These are phyloP conservation scores for Rhizomys pruinosus DNA, from an alignment of 2,113 vertebrate genomes.

Conservation along the genomic window DNA sequence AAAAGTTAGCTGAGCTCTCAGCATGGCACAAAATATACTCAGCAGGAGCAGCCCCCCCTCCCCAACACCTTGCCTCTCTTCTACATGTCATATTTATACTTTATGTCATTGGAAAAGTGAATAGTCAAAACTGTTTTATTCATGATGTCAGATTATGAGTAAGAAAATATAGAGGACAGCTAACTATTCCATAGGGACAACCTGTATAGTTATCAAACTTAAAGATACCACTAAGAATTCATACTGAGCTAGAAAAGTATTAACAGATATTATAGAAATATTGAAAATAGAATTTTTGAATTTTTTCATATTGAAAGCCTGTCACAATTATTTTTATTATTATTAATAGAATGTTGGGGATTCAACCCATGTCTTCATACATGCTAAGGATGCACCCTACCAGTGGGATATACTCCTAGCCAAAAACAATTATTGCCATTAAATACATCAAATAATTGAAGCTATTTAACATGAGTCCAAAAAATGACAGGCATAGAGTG, in stretches of 20 bases:
- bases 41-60: too few relatives aligned
- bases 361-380: not conserved
- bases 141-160: not conserved
- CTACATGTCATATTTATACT: not conserved
- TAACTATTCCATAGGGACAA: not conserved
- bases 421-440: not conserved
- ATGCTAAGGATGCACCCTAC: not conserved
- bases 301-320: not conserved
- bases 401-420: not conserved
- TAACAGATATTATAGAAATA: conserved; percentile 19
- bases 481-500: not conserved
- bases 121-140: not conserved
- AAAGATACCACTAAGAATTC: not conserved
- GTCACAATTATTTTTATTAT: not conserved
- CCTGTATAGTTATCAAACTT: not conserved
- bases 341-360: not conserved
- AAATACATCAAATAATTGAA: not conserved
- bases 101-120: not conserved
- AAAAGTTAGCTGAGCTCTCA: not conserved
- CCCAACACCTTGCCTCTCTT: not conserved
- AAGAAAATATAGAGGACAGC: conserved; percentile 15
- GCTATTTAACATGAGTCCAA: not conserved
- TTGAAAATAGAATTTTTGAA: not conserved
- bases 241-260: not conserved
- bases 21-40: not conserved